Base-by-base conservation (phyloP, 2,888 invertebrate species). In the Drosophila mettleri region DNA sequence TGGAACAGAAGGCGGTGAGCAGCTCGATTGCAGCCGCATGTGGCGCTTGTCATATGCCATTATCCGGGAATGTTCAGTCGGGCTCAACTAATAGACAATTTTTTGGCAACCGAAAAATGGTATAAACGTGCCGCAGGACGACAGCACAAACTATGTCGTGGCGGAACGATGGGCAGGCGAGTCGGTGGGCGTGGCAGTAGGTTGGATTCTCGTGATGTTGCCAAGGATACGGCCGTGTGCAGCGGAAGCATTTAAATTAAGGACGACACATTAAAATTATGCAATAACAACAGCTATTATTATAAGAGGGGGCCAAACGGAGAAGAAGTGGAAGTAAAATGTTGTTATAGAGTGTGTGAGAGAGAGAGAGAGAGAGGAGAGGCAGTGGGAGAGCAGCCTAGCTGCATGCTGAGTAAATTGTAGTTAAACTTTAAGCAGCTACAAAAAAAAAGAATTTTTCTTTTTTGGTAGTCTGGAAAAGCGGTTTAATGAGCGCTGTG, bases 191-290 rank as follows among this genome's bases (percentile, higher is more conserved):
- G 38, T 52, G 38, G 27, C 20, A 22, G 22, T 31, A n/a, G 41
- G 8, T 53, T 67, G 79, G 68, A 69, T 33, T 73, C 79, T 74
- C 70, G 83, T 87, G 77, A 79, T 74, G 83, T 67, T 86, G 86
- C 88, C 88, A 88, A 88, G 86, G 87, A 83, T 84, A 68, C 75
- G 80, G 62, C 64, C 52, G 87, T 83, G 80, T 83, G 86, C 88
- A 85, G 83, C 89, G 89, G 89, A 88, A 88, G 83, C 89, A 88
- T 88, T 89, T 89, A 88, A 89, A 88, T 88, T 89, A 89, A 88
- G 86, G 89, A 82, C 88, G 89, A 87, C 89, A 87, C 89, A 87
- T 89, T 88, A 89, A 87, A 87, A 89, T 87, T 87, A 85, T 87
- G 89, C 89, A 88, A 89, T 88, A 83, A 86, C 77, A 88, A 81